Evolutionary conservation across 2,113 vertebrate species (phyloP).

Genomic region (Natator depressus): DNA sequence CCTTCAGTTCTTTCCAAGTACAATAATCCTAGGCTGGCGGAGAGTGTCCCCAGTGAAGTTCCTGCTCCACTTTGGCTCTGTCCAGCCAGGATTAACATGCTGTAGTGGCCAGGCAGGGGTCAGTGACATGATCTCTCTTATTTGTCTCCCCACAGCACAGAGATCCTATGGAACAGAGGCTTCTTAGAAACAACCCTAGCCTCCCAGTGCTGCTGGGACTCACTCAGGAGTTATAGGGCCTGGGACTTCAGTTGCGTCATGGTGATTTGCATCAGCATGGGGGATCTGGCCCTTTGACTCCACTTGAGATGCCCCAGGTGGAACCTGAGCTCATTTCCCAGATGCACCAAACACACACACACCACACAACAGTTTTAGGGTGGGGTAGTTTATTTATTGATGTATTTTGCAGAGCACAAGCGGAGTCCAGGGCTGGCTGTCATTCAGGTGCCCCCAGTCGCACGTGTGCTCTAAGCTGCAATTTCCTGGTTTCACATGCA

Average conservation of each 20-base stretch:
- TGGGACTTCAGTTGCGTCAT: neutral
- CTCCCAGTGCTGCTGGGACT: neutral
- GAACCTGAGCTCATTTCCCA: neutral
- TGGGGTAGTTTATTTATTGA: constrained; percentile 52
- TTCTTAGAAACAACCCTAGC: neutral
- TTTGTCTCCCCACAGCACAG: neutral
- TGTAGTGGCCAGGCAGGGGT: neutral
- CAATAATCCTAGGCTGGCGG: neutral
- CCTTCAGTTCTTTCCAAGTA: neutral
- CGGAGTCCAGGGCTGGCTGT: constrained; percentile 39
- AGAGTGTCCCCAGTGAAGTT: neutral
- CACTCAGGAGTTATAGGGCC: neutral
- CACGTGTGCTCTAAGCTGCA: neutral
- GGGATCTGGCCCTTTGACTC: neutral
- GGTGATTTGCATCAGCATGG: neutral
- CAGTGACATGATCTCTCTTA: neutral
- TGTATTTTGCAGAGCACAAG: constrained; percentile 45
- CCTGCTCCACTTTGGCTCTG: neutral
- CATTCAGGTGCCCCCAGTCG: neutral
- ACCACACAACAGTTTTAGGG: neutral
- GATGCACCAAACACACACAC: neutral
- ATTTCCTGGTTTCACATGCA: neutral
- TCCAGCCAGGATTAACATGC: neutral
- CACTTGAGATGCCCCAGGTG: neutral
- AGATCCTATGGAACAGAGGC: neutral